A percentile compares a stretch with the other conserved stretches of the same genome.
phyloP scores from a whole-genome alignment of 2,888 invertebrate genomes.

The Brenthis hecate region DNA sequence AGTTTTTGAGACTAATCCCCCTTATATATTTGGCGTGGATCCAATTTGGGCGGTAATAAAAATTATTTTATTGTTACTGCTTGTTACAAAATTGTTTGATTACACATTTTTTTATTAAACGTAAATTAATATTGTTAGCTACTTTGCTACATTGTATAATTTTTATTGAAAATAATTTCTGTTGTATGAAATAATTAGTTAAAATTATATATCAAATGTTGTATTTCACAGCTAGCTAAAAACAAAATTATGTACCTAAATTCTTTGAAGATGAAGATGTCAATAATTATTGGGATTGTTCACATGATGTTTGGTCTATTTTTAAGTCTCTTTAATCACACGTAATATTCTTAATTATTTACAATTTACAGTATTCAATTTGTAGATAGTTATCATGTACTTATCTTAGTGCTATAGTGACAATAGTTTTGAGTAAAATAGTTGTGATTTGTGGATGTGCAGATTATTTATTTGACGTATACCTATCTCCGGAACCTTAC shows the following conservation, averaged over 20 bases:
- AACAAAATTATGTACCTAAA: conserved; percentile 96
- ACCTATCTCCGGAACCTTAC: no score
- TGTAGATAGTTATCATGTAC: no score
- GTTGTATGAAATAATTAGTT: conserved; percentile 1
- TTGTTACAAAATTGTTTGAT: neutral
- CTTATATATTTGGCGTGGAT: conserved; percentile 93
- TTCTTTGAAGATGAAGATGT: conserved; percentile 97
- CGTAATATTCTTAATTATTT: conserved; percentile 72
- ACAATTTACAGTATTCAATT: neutral
- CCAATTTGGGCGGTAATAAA: conserved; percentile 84
- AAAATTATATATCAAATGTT: no score
- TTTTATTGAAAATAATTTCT: neutral
- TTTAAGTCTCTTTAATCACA: conserved; percentile 87
- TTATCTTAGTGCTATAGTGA: no score
- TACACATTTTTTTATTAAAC: no score
- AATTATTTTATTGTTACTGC: conserved; percentile 6
- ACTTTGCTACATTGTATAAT: neutral
- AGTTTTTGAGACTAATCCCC: conserved; percentile 74
- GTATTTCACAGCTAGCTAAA: conserved; percentile 65
- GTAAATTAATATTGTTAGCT: no score
- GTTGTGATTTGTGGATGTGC: no score
- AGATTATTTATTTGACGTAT: no score
- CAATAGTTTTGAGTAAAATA: no score
- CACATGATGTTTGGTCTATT: conserved; percentile 96
- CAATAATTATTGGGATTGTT: conserved; percentile 94